Percentiles rank a stretch among this genome's conserved stretches.
Evolutionary conservation across 2,888 invertebrate genomes (phyloP).

Genomic region (Plutella xylostella): DNA sequence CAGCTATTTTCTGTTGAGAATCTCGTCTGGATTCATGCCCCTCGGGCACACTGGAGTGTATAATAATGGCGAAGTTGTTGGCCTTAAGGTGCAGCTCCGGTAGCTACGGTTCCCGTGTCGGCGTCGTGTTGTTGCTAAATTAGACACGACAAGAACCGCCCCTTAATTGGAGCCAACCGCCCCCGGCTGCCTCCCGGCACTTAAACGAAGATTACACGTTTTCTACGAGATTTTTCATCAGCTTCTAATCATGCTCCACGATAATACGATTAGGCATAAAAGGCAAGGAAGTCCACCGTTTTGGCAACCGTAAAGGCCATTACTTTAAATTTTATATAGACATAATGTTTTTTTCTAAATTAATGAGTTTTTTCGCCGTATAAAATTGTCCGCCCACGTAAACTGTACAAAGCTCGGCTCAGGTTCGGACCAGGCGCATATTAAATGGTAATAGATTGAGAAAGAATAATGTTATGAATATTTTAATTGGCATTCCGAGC

Average conservation of each 20-base stretch:
- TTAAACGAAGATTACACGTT: neutral
- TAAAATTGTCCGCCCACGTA: neutral
- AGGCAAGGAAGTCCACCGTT: neutral
- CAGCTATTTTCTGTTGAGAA: neutral
- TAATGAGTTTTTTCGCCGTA: conserved; percentile 1
- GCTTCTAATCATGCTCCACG: conserved; percentile 25
- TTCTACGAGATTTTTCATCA: conserved; percentile 29
- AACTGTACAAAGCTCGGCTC: conserved; percentile 1
- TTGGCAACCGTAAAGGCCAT: neutral
- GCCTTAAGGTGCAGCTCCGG: conserved; percentile 5
- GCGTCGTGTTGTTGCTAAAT: conserved; percentile 26
- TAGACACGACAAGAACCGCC: conserved; percentile 49
- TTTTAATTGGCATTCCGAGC: conserved; percentile 55
- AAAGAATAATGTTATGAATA: conserved; percentile 55
- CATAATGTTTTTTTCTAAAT: neutral
- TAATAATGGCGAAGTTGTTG: conserved; percentile 4
- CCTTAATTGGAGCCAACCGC: conserved; percentile 52
- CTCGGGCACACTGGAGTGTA: conserved; percentile 1
- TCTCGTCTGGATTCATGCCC: neutral
- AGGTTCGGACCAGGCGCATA: conserved; percentile 17
- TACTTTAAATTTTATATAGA: neutral
- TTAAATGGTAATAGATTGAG: conserved; percentile 41
- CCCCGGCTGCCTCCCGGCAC: conserved; percentile 26
- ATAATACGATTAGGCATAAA: neutral
- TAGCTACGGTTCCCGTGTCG: neutral